Conservation (phyloP, 2,888 invertebrate genomes). For the Cephonodes hylas region DNA sequence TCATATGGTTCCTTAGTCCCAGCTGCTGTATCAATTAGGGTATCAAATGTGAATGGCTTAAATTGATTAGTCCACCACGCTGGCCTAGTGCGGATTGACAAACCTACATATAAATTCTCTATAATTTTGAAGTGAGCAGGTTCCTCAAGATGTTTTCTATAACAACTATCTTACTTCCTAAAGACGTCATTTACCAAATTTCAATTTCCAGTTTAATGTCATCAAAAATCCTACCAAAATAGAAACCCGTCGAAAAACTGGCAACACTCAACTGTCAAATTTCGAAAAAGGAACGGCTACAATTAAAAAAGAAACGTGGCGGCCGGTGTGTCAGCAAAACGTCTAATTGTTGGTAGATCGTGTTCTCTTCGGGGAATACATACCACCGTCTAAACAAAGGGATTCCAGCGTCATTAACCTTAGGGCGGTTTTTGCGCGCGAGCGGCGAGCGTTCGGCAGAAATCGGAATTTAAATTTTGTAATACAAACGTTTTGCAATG, state of each 20-base stretch:
- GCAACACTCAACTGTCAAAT: background rate
- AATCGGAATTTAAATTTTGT: conserved; percentile 26
- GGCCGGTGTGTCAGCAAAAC: conserved; percentile 15
- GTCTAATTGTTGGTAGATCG: conserved; percentile 18
- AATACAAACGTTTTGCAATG: conserved; percentile 4
- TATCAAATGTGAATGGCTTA: too few relatives aligned
- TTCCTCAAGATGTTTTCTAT: too few relatives aligned
- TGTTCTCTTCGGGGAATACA: conserved; percentile 21
- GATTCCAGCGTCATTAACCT: conserved; percentile 25
- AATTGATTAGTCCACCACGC: background rate
- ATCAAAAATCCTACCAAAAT: background rate
- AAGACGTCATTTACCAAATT: too few relatives aligned
- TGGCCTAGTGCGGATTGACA: background rate
- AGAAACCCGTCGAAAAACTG: background rate
- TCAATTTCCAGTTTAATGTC: background rate
- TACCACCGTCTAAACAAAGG: conserved; percentile 20
- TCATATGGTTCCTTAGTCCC: too few relatives aligned
- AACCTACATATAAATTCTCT: too few relatives aligned
- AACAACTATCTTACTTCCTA: too few relatives aligned
- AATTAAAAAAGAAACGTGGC: conserved; percentile 19
- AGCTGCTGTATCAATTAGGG: too few relatives aligned
- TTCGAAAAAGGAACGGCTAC: conserved; percentile 18
- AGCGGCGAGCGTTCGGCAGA: conserved; percentile 27
- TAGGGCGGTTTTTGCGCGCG: conserved; percentile 9
- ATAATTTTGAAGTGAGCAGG: too few relatives aligned